Evolutionary conservation across 2,888 invertebrate species (phyloP).

Genomic region (Piscicola geometra): DNA sequence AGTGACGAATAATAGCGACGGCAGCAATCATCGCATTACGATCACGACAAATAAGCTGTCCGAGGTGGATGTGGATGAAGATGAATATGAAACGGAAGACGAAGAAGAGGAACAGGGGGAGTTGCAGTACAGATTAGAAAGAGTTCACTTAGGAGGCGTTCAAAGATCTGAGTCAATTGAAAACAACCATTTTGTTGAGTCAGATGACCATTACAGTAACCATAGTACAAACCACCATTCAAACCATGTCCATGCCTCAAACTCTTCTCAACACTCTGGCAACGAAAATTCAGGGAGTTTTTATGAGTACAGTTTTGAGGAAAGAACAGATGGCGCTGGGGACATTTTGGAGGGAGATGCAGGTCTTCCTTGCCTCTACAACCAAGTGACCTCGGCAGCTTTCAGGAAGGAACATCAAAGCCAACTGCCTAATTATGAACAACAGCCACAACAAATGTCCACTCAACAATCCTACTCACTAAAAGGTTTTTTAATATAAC

Average conservation of each 20-base stretch:
- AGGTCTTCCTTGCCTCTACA: background rate
- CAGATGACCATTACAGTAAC: background rate
- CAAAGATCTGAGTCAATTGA: background rate
- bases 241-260: no score
- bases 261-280: no score
- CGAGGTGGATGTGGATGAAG: background rate
- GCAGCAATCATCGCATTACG: background rate
- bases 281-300: background rate
- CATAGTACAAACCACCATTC: background rate
- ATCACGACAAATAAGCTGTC: background rate
- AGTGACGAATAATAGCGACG: no score
- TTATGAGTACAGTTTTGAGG: conserved; percentile 10
- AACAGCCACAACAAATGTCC: background rate
- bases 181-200: conserved; percentile 4
- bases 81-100: background rate
- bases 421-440: background rate
- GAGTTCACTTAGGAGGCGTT: background rate
- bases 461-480: background rate
- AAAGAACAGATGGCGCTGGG: background rate
- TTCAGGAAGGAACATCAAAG: background rate
- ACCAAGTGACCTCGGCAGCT: background rate
- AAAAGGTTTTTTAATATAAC: background rate
- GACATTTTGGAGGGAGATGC: background rate
- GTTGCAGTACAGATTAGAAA: background rate
- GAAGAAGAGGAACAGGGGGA: background rate